Evolutionary conservation across 2,888 invertebrate genomes (phyloP).

Genomic region (Galeruca laticollis): DNA sequence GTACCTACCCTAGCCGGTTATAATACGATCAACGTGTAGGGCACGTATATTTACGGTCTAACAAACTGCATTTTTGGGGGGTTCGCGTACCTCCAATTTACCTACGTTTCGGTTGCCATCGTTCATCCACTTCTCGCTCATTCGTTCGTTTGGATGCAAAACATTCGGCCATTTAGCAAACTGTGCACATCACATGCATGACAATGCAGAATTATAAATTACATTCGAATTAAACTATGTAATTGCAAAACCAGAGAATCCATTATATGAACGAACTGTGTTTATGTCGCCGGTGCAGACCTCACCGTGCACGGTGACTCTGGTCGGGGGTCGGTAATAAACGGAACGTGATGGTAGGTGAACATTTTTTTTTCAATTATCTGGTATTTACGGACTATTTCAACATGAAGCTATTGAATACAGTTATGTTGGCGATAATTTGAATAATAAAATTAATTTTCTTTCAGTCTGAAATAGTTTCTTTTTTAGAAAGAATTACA

Average conservation of each 20-base stretch:
- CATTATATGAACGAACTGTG: constrained; percentile 60
- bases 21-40: constrained; percentile 37
- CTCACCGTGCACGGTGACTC: background rate
- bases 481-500: no score
- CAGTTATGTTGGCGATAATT: no score
- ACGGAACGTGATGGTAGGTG: background rate
- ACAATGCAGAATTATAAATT: constrained; percentile 68
- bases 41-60: constrained; percentile 54
- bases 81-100: constrained; percentile 57
- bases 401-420: no score
- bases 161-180: constrained; percentile 65
- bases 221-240: constrained; percentile 69
- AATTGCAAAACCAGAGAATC: constrained; percentile 67
- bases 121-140: constrained; percentile 14
- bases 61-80: constrained; percentile 50
- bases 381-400: background rate
- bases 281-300: constrained; percentile 21
- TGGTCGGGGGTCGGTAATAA: background rate
- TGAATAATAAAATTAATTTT: no score
- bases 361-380: background rate
- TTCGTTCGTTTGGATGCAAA: constrained; percentile 53
- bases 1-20: constrained; percentile 4
- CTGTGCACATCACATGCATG: constrained; percentile 67
- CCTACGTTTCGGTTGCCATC: constrained; percentile 49
- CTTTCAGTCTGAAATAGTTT: no score